These are phyloP conservation scores for Microtus montanus DNA, from an alignment of 2,113 vertebrate species.

Conservation along the genomic window DNA sequence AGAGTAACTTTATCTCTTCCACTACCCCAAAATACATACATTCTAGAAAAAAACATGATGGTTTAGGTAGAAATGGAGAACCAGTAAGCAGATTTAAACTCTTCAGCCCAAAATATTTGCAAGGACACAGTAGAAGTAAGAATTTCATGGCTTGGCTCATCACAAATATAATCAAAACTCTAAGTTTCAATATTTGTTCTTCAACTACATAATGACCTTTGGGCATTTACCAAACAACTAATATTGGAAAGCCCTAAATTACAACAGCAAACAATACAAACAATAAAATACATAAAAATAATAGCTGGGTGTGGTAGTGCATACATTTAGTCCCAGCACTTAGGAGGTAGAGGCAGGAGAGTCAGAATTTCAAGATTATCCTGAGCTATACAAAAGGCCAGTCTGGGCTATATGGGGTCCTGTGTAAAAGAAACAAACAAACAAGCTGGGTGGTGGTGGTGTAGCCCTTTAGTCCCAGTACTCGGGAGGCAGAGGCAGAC, in stretches of 20 bases:
- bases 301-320: not conserved
- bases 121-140: not conserved
- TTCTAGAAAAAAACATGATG: not conserved
- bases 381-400: not conserved
- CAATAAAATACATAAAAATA: not conserved
- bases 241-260: conserved; percentile 3
- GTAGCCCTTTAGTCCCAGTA: too few relatives aligned
- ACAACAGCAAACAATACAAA: not conserved
- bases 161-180: not conserved
- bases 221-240: conserved; percentile 39
- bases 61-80: not conserved
- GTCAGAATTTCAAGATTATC: not conserved
- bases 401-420: not conserved
- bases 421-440: not conserved
- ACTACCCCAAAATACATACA: not conserved
- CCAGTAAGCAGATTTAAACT: not conserved
- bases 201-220: not conserved
- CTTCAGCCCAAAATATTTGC: not conserved
- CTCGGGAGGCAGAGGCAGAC: too few relatives aligned
- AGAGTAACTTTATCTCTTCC: not conserved
- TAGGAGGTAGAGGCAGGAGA: not conserved
- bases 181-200: conserved; percentile 21
- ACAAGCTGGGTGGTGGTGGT: too few relatives aligned
- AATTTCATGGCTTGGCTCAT: not conserved
- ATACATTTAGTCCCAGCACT: not conserved